Evolutionary conservation across 2,797 vertebrate species (phyloP).

Genomic region (Phalanger gymnotis): DNA sequence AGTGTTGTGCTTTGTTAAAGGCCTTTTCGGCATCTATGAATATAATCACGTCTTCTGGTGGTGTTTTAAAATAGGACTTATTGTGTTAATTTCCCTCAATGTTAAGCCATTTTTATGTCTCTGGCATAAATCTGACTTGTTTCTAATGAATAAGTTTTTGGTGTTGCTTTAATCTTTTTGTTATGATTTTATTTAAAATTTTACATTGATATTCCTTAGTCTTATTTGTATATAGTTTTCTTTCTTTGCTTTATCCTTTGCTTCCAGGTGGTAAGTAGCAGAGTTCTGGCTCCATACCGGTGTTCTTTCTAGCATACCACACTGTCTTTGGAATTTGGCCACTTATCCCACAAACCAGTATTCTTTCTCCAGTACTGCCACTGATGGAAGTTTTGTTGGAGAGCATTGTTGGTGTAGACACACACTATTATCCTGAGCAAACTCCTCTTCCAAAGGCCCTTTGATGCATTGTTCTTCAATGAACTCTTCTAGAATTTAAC

Average conservation of each 20-base stretch:
- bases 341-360: not conserved
- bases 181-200: not conserved
- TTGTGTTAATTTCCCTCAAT: not conserved
- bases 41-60: not conserved
- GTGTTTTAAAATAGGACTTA: not conserved
- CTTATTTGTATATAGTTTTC: not conserved
- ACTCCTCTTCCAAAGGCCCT: not conserved
- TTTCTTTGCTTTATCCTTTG: not conserved
- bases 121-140: not conserved
- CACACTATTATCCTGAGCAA: not conserved
- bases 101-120: not conserved
- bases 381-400: not conserved
- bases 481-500: not conserved
- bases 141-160: not conserved
- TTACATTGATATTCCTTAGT: not conserved
- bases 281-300: not conserved
- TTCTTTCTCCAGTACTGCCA: not conserved
- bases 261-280: not conserved
- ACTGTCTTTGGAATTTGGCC: not conserved
- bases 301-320: not conserved
- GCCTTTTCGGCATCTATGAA: not conserved
- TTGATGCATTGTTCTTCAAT: not conserved
- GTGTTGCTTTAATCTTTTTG: not conserved
- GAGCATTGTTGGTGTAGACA: not conserved
- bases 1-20: not conserved